Base-by-base conservation (phyloP, 2,888 invertebrate genomes). In the Limnephilus rhombicus region DNA sequence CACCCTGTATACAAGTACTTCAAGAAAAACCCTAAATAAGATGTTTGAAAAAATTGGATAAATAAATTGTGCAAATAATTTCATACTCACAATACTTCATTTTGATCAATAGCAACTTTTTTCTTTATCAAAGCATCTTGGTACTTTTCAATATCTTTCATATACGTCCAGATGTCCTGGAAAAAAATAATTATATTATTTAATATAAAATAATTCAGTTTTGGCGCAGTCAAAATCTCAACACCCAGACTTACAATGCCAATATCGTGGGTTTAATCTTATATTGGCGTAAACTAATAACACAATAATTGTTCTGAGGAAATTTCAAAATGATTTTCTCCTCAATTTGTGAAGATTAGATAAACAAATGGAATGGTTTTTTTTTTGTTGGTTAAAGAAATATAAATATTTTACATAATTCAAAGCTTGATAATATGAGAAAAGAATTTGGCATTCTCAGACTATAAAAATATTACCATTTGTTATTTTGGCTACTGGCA, bases 91-190 rank as follows among this genome's bases (percentile, higher is more conserved):
- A 98, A 93, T 94, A 95, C 95, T 90, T 96, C 95, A 94, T 97
- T 97, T 13, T 96, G 96, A 94, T 97, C 97, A 0, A 97, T 96
- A 93, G 95, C 95, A 89, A 96, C 95, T 93, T 97, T 97, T 94
- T 97, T 97, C 82, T 96, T 95, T 68, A 97, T 95, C 95, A 98
- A 97, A 94, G 96, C 96, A 94, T 98, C 98, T 95, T 98, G 98
- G 94, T 97, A 96, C 91, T 95, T 96, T 94, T 98, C 96, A 49
- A 98, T 94, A 80, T 96, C 96, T 94, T 97, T 96, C 49, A 98
- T 96, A 94, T 97, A 96, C 92, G 97, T 97, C 34, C 97, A 97
- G 94, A 97, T 97, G 94, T 98, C 96, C 97, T 98, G 94, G 82
- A 94, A 94, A 93, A 24, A 93, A 91, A 94, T 1, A 31, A 31